Percentiles rank a stretch among this genome's conserved stretches.
Conservation (phyloP, 1,140 invertebrate genomes). For the Aphelenchoides besseyi region DNA sequence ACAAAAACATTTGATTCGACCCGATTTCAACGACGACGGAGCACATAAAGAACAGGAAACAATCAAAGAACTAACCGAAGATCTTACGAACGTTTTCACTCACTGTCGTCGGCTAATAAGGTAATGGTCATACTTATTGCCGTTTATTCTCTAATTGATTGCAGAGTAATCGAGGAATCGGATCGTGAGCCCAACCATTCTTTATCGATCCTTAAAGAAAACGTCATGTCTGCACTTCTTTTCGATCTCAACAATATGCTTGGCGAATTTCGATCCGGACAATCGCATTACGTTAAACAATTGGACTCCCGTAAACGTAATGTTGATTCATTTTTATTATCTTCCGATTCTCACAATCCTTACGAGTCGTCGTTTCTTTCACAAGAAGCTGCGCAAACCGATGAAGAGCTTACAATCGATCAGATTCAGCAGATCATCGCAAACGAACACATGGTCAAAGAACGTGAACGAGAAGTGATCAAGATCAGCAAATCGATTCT, state of each 20-base stretch:
- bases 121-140: conserved; percentile 14
- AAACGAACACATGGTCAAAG: conserved; percentile 53
- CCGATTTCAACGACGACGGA: conserved; percentile 44
- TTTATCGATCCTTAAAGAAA: conserved; percentile 55
- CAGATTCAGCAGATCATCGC: conserved; percentile 65
- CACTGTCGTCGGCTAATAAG: conserved; percentile 38
- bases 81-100: conserved; percentile 43
- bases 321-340: conserved; percentile 42
- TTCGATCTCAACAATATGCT: conserved; percentile 65
- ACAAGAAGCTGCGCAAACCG: conserved; percentile 6
- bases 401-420: conserved; percentile 47
- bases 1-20: conserved; percentile 41
- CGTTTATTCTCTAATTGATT: conserved; percentile 1
- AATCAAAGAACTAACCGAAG: conserved; percentile 47
- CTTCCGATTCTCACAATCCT: conserved; percentile 28
- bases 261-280: conserved; percentile 64
- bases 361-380: conserved; percentile 29
- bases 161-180: conserved; percentile 37
- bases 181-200: conserved; percentile 23
- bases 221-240: conserved; percentile 64
- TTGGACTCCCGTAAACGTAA: conserved; percentile 39
- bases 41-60: conserved; percentile 33
- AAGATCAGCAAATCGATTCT: conserved; percentile 54
- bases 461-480: conserved; percentile 35
- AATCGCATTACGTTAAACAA: conserved; percentile 64